Conservation (phyloP, 2,113 vertebrate species). For the Microcebus tavaratra region DNA sequence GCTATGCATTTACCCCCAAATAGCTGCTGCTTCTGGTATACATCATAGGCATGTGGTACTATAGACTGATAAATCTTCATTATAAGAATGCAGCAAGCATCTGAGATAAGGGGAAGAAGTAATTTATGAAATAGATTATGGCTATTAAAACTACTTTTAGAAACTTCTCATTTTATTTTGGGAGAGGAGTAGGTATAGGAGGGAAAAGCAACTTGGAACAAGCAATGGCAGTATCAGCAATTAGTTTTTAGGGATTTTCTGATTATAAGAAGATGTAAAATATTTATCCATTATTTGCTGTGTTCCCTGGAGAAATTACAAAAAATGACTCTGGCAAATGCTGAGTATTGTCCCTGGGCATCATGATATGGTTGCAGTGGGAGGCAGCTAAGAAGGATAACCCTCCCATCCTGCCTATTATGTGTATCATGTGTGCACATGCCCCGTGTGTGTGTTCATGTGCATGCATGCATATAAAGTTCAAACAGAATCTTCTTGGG, state of each 20-base stretch:
- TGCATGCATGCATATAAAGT: neutral
- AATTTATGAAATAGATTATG: neutral
- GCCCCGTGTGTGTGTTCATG: neutral
- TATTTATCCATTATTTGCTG: neutral
- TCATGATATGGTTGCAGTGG: neutral
- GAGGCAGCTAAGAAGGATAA: neutral
- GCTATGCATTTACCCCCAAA: neutral
- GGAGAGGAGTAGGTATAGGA: neutral
- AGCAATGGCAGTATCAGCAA: neutral
- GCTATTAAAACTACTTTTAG: neutral
- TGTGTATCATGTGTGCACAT: neutral
- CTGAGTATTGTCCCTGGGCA: neutral
- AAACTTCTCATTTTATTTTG: neutral
- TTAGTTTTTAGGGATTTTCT: constrained; percentile 3
- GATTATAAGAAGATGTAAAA: neutral
- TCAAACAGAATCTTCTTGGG: neutral
- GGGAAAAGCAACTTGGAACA: neutral
- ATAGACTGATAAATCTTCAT: neutral
- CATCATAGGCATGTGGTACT: neutral
- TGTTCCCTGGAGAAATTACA: neutral
- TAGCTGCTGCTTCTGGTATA: neutral
- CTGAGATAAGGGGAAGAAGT: neutral
- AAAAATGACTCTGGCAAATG: neutral
- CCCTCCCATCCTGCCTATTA: neutral
- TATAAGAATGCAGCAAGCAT: neutral